Evolutionary conservation across 2,113 vertebrate genomes (phyloP), one percentile per base, ranked within the genome.

Genomic region (Galbula dea): DNA sequence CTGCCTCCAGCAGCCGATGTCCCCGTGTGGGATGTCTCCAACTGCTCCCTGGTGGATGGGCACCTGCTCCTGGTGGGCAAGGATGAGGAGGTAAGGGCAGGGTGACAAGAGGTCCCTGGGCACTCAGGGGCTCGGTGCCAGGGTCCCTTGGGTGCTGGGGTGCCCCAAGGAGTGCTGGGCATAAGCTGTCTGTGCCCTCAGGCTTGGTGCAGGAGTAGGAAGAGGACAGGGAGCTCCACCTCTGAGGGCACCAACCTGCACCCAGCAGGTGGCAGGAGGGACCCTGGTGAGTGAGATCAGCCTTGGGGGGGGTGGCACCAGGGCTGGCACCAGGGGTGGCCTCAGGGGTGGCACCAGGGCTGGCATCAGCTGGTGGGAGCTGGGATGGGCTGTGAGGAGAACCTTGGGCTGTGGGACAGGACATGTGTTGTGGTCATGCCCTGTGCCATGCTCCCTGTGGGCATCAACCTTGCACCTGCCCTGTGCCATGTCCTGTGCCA

Each of bases 21-120:
- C 39, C 98, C 97, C 0, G 90, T 99, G n/a, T 99, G 99, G 99
- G 98, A 99, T 74, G 98, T 99, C 9, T 97, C 96, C 88, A 98
- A 94, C 93, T 99, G 98, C 78, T 71, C 96, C 3, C 96, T 99
- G 45, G 96, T 98, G 12, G 98, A 99, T 6, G 98, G 98, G 18
- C 98, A 97, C 15, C 86, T 98, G 86, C 97, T 99, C 73, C 86
- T 98, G 10, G 97, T 98, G 39, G 96, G 97, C 22, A 96, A 96
- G 59, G 98, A 99, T 0, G 98, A 99, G 34, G 98, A 99, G 98
- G 99, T 99, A 92, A 88, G 97, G 21, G 4, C 20, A 20, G 6
- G 41, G 41, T 43, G 41, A 43, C 41, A 43, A 43, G 26, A 52
- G 51, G 24, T 15, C 51, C 51, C 27, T 30, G 26, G 23, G 6